These are phyloP conservation scores for Neolamprologus ventralis DNA, from an alignment of 2,113 vertebrate species.

Conservation along the genomic window DNA sequence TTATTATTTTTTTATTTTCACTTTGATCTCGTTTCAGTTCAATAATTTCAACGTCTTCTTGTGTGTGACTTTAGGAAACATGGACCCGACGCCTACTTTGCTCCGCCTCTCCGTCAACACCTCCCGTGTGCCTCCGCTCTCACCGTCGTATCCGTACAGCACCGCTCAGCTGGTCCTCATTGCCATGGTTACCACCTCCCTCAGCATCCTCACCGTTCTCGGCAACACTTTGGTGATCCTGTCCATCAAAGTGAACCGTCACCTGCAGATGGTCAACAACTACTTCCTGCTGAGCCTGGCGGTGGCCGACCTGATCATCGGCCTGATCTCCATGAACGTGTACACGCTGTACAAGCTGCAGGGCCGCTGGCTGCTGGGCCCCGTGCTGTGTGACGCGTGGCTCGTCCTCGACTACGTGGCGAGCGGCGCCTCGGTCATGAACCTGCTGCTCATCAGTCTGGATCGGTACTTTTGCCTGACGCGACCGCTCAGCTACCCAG, in stretches of 20 bases:
- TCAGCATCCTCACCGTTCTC: conserved; percentile 82
- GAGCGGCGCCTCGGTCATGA: conserved; percentile 87
- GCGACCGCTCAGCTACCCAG: conserved; percentile 84
- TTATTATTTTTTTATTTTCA: neutral
- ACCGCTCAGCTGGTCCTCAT: conserved; percentile 76
- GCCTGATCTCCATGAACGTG: conserved; percentile 87
- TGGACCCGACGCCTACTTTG: conserved; percentile 25
- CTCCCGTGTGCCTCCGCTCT: conserved; percentile 13
- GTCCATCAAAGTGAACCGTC: conserved; percentile 88
- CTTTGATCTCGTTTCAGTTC: neutral
- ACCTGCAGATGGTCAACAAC: conserved; percentile 88
- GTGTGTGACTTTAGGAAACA: neutral
- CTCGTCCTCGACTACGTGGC: conserved; percentile 86
- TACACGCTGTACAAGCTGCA: conserved; percentile 81
- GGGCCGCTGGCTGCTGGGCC: conserved; percentile 86
- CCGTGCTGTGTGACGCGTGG: conserved; percentile 84
- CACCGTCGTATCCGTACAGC: conserved; percentile 50
- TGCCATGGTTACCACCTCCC: conserved; percentile 70
- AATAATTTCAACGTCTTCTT: neutral
- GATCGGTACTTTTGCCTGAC: conserved; percentile 93
- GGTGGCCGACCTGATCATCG: conserved; percentile 81
- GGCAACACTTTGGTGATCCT: conserved; percentile 91
- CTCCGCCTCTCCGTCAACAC: conserved; percentile 48
- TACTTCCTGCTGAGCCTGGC: conserved; percentile 94
- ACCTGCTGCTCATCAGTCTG: conserved; percentile 89